Percentiles rank a stretch among this genome's conserved stretches.
Evolutionary conservation across 2,113 vertebrate genomes (phyloP).

Genomic region (Passer domesticus): DNA sequence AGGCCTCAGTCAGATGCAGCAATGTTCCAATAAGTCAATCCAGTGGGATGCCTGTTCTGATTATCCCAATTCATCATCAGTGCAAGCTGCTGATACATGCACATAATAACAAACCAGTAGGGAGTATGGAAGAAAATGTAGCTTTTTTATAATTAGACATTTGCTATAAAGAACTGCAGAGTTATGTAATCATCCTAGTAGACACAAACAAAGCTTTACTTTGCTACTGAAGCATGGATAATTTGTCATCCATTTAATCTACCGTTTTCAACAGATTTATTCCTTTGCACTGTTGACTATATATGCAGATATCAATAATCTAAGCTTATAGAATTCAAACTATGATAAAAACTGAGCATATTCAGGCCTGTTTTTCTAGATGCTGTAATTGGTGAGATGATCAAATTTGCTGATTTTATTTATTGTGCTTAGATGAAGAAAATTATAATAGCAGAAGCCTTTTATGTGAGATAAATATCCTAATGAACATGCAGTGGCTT

Average conservation of each 20-base stretch:
- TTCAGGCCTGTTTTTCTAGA: accelerated
- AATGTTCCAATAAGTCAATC: slow-evolving; percentile 10
- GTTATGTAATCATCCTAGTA: background rate
- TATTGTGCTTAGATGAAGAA: background rate
- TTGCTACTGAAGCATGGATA: background rate
- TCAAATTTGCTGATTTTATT: background rate
- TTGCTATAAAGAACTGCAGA: background rate
- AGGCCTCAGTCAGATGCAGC: background rate
- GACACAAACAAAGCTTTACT: background rate
- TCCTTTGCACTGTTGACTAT: background rate
- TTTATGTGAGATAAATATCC: background rate
- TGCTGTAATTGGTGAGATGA: background rate
- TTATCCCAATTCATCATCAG: slow-evolving; percentile 28
- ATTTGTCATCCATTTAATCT: background rate
- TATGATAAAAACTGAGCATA: background rate
- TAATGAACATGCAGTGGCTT: background rate
- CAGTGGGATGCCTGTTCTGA: background rate
- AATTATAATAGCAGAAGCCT: background rate
- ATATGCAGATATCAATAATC: background rate
- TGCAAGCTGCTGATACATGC: background rate
- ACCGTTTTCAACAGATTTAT: background rate
- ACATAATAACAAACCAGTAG: slow-evolving; percentile 9
- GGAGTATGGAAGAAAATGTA: background rate
- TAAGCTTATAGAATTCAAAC: background rate
- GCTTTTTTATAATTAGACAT: slow-evolving; percentile 26